These are phyloP conservation scores for Hoplodrina ambigua DNA, from an alignment of 2,888 invertebrate species.

Conservation along the genomic window DNA sequence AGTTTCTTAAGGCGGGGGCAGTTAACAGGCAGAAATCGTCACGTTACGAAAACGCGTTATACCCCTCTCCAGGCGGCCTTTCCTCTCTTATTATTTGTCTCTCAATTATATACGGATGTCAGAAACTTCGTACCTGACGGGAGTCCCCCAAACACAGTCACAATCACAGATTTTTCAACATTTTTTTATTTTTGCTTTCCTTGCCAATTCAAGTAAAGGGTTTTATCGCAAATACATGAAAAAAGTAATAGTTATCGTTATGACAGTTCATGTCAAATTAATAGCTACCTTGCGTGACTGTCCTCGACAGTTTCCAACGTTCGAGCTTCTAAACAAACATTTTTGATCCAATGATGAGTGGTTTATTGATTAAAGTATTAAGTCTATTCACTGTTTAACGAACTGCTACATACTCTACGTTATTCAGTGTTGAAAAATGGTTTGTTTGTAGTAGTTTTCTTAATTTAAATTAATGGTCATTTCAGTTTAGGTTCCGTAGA, in stretches of 20 bases:
- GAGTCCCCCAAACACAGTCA: too few relatives aligned
- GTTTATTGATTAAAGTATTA: slow-evolving; percentile 74
- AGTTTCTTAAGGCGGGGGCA: too few relatives aligned
- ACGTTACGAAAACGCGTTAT: too few relatives aligned
- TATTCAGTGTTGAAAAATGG: slow-evolving; percentile 2
- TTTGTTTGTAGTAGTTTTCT: neutral
- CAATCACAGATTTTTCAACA: too few relatives aligned
- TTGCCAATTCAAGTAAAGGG: slow-evolving; percentile 14
- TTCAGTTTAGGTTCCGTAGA: neutral
- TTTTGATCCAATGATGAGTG: slow-evolving; percentile 73
- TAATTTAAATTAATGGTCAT: neutral
- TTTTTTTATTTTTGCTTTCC: neutral
- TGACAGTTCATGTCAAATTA: slow-evolving; percentile 76
- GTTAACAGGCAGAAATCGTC: too few relatives aligned
- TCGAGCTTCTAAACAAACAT: slow-evolving; percentile 69
- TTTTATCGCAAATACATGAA: slow-evolving; percentile 26
- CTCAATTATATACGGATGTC: too few relatives aligned
- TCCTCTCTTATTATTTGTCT: too few relatives aligned
- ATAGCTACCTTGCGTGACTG: slow-evolving; percentile 83
- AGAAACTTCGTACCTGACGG: too few relatives aligned
- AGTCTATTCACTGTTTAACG: slow-evolving; percentile 32
- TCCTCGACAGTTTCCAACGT: slow-evolving; percentile 76
- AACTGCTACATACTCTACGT: slow-evolving; percentile 13
- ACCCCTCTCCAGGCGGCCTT: too few relatives aligned
- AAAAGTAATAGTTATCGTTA: slow-evolving; percentile 64